Conservation (phyloP, 2,888 invertebrate genomes). For the Acanthacorydalis orientalis region DNA sequence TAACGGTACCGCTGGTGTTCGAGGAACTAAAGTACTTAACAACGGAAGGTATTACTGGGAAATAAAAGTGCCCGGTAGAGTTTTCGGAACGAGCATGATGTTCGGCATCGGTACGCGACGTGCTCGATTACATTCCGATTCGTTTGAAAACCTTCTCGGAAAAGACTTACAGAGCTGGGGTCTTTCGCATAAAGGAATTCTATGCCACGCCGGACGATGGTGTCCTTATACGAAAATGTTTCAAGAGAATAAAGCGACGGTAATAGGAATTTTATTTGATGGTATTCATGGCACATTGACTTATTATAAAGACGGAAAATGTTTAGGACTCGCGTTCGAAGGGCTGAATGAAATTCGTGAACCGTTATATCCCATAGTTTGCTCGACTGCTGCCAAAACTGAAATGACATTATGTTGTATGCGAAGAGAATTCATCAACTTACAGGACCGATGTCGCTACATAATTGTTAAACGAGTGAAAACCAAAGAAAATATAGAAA, state of each 20-base stretch:
- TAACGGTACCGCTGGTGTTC: constrained; percentile 53
- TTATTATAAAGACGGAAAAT: constrained; percentile 51
- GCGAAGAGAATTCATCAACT: constrained; percentile 42
- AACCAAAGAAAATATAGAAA: constrained; percentile 30
- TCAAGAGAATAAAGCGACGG: constrained; percentile 48
- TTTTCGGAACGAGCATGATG: constrained; percentile 63
- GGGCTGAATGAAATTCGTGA: constrained; percentile 43
- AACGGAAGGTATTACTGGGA: constrained; percentile 50
- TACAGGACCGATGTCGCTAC: constrained; percentile 50
- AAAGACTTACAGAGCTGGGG: constrained; percentile 56
- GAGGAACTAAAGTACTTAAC: constrained; percentile 47
- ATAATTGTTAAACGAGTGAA: constrained; percentile 38
- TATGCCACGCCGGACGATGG: constrained; percentile 50
- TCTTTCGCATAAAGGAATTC: constrained; percentile 50
- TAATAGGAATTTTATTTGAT: constrained; percentile 50
- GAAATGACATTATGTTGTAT: constrained; percentile 46
- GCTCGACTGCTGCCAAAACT: constrained; percentile 59
- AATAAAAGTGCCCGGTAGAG: constrained; percentile 39
- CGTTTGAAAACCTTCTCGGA: constrained; percentile 54
- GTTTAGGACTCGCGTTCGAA: constrained; percentile 52
- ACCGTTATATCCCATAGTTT: constrained; percentile 48
- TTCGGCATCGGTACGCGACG: constrained; percentile 46
- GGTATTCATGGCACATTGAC: constrained; percentile 49
- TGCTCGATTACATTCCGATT: constrained; percentile 43
- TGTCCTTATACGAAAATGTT: constrained; percentile 48